Base-by-base conservation (phyloP, 2,888 invertebrate genomes). In the Chromoteleia sp. region DNA sequence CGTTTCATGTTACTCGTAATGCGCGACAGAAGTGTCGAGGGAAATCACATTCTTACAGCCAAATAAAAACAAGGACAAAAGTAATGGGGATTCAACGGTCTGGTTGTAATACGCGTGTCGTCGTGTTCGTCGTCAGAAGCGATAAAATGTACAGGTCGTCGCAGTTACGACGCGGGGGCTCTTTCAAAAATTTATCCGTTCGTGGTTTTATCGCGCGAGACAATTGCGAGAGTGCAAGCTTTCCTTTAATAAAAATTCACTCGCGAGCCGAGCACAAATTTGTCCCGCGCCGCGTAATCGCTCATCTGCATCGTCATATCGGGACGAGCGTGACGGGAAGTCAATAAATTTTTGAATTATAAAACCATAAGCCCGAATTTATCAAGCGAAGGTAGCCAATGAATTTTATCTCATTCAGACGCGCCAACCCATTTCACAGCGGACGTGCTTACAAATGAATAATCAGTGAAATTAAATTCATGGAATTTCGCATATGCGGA, bases 21-120 rank as follows among this genome's bases (percentile, higher is more conserved):
- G 76, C 21, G 59, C 59, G 61, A 74, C 61, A 79, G 59, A 73
- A 73, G 58, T 59, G 73, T 71, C 73, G 73, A 74, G 73, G 79
- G 68, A 74, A 74, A 80, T 80, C 79, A 80, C 74, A 80, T 68
- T 80, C 74, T 78, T 80, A 74, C 74, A 56, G 74, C 74, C 74
- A 56, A 73, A 80, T 80, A 80, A 80, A 80, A 80, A 75, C 65
- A 65, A 70, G 48, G 65, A 65, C 75, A 70, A 65, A 70, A 75
- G 65, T 75, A 75, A 80, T 80, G 58, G 63, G 58, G 58, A 75
- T 80, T 70, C 70, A 80, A 74, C 56, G 56, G 68, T 70, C 70
- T 59, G 75, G 50, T 58, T 75, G 75, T 80, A 75, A 75, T 68
- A 70, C 58, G 68, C 61, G 65, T 73, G 71, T 59, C 56, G 50